Conservation (phyloP, 2,888 invertebrate species). For the Parapristionchus giblindavisi region DNA sequence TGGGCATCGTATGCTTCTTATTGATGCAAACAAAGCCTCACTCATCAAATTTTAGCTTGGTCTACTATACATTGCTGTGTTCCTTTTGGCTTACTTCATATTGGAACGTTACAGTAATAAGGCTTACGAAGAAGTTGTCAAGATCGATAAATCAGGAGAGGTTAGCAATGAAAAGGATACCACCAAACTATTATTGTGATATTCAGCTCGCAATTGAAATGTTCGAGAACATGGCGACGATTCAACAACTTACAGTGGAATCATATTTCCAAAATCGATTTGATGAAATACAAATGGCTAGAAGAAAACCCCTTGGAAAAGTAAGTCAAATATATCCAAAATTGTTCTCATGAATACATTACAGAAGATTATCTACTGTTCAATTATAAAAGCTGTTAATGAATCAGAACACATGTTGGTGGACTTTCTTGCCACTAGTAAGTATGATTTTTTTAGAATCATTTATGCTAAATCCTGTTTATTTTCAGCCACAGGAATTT, state of each 20-base stretch:
- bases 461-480: not conserved
- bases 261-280: constrained; percentile 8
- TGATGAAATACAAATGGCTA: not conserved
- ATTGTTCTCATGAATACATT: too few species aligned
- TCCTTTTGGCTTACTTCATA: not conserved
- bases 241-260: constrained; percentile 22
- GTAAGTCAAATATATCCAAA: too few species aligned
- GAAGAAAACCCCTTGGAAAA: not conserved
- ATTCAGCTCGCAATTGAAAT: constrained; percentile 20
- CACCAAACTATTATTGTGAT: not conserved
- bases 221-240: not conserved
- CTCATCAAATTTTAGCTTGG: constrained; percentile 4
- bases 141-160: constrained; percentile 29
- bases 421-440: constrained; percentile 15
- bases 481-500: constrained; percentile 17
- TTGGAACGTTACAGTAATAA: constrained; percentile 20
- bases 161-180: not conserved
- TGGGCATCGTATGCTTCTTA: constrained; percentile 1
- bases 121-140: constrained; percentile 14
- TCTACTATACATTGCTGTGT: not conserved
- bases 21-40: not conserved
- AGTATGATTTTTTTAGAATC: not conserved
- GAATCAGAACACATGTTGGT: constrained; percentile 18
- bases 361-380: constrained; percentile 20
- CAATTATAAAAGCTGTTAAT: constrained; percentile 2